Conservation (phyloP, 2,888 invertebrate species). For the Bedellia somnulentella region DNA sequence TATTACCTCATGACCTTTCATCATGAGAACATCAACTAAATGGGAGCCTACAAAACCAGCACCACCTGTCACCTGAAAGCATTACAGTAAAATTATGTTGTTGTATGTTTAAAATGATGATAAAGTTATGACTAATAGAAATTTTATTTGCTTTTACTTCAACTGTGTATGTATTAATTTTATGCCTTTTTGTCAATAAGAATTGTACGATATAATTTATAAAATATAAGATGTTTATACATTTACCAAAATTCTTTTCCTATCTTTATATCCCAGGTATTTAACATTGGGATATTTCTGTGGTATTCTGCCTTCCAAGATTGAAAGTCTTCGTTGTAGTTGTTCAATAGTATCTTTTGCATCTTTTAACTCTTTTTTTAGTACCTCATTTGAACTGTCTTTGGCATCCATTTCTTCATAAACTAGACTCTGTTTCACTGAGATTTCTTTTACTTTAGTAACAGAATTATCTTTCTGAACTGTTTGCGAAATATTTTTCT, state of each 20-base stretch:
- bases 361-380: slow-evolving; percentile 57
- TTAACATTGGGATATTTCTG: slow-evolving; percentile 89
- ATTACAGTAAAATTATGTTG: no score
- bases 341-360: slow-evolving; percentile 66
- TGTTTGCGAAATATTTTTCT: no score
- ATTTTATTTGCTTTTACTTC: no score
- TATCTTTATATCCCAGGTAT: slow-evolving; percentile 86
- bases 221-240: neutral
- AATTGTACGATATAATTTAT: no score
- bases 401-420: slow-evolving; percentile 17
- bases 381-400: slow-evolving; percentile 21
- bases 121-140: no score
- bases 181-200: no score
- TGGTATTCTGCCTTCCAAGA: slow-evolving; percentile 72
- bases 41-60: slow-evolving; percentile 99
- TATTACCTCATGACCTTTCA: slow-evolving; percentile 93
- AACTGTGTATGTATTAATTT: no score
- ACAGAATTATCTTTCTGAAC: no score
- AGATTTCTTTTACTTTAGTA: no score
- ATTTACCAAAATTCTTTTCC: slow-evolving; percentile 87
- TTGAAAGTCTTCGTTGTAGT: slow-evolving; percentile 71
- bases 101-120: no score
- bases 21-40: slow-evolving; percentile 93
- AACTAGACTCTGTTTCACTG: no score
- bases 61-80: slow-evolving; percentile 86